Base-by-base conservation (phyloP, 2,888 invertebrate genomes). In the Hemaris fuciformis region DNA sequence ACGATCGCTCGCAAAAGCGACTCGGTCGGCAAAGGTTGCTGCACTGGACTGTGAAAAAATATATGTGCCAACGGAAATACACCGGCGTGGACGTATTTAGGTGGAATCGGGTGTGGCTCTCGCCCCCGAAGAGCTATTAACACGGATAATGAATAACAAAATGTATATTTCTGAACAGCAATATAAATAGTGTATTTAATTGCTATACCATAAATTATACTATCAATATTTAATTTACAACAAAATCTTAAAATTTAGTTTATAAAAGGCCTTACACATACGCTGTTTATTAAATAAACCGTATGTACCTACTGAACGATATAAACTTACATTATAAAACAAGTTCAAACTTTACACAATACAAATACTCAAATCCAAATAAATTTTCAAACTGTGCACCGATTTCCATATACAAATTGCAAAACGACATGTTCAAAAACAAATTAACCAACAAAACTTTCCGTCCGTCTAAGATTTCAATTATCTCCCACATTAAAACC, bases 41-140 rank as follows among this genome's bases (percentile, higher is more conserved):
- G 53, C 53, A 53, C 53, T 18, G 31, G 18, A 53, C 53, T 53
- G 53, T 53, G 53, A 53, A 53, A 53, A 25, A 53, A 48, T 25
- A 53, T 53, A 53, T 53, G 18, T 31, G 31, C 53, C 53, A 53
- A 53, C 53, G 31, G 53, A 53, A 53, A 53, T 31, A 53, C 18
- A 53, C 53, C 18, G 31, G 15, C 31, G 53, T 31, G 31, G 31
- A 31, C 31, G 53, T 27, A 53, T 53, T 53, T 31, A 53, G 18
- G 31, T 53, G 18, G 31, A 8, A 18, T 15, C 2, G 18, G 31
- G 31, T 53, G 53, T 48, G 53, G 31, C 18, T 3, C 18, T 8
- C 18, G 15, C 53, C 53, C 27, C 27, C 27, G 27, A 15, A 27
- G 15, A 25, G 7, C 2, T n/a, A 27, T 7, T 8, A 7, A n/a